A percentile compares a stretch with the other conserved stretches of the same genome.
Evolutionary conservation across 2,888 invertebrate genomes (phyloP).

Genomic region (Sarcophaga variegata): DNA sequence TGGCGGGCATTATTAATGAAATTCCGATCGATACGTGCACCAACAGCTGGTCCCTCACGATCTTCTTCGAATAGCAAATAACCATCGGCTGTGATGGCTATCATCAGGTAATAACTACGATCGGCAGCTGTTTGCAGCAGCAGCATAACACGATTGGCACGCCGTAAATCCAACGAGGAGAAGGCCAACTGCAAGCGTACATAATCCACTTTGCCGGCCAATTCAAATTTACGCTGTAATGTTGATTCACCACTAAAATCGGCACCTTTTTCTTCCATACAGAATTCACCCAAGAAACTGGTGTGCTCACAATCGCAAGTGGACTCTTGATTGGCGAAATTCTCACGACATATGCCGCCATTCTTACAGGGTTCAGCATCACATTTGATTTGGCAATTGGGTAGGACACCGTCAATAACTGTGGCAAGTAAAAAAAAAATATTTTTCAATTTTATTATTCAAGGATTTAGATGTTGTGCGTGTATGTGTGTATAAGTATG

Average conservation of each 20-base stretch:
- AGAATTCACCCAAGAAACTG: slow-evolving; percentile 94
- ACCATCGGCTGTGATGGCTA: slow-evolving; percentile 92
- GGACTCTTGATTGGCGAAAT: slow-evolving; percentile 92
- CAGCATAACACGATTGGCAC: slow-evolving; percentile 90
- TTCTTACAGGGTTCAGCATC: slow-evolving; percentile 94
- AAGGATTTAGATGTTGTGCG: background rate
- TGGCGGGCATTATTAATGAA: slow-evolving; percentile 91
- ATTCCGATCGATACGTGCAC: slow-evolving; percentile 89
- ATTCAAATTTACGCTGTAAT: slow-evolving; percentile 89
- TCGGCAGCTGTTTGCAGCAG: slow-evolving; percentile 92
- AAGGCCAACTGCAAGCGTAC: slow-evolving; percentile 94
- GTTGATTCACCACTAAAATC: slow-evolving; percentile 94
- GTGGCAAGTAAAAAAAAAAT: slow-evolving; percentile 31
- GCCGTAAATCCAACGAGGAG: slow-evolving; percentile 90
- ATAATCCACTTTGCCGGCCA: slow-evolving; percentile 86
- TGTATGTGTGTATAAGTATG: background rate
- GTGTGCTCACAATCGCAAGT: slow-evolving; percentile 94
- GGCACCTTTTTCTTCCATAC: slow-evolving; percentile 94
- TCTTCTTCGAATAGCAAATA: slow-evolving; percentile 93
- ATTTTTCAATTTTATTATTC: background rate
- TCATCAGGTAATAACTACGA: slow-evolving; percentile 91
- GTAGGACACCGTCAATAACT: slow-evolving; percentile 87
- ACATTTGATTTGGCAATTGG: slow-evolving; percentile 94
- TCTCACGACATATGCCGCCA: slow-evolving; percentile 93
- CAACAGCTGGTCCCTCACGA: slow-evolving; percentile 86